A percentile compares a stretch with the other conserved stretches of the same genome.
phyloP scores from a whole-genome alignment of 2,888 invertebrate genomes.

The Furcula furcula region DNA sequence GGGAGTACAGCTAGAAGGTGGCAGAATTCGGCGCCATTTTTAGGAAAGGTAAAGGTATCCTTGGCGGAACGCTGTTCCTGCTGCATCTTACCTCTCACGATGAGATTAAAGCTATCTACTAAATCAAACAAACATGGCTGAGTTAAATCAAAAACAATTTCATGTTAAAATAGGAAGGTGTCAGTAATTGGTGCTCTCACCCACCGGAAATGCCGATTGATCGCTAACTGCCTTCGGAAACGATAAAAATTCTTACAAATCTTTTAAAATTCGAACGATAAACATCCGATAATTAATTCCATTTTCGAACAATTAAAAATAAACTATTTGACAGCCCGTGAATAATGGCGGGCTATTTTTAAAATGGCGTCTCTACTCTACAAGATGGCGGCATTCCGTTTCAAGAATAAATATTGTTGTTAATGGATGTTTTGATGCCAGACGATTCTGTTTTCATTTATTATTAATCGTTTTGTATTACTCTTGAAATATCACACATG shows the following conservation, averaged over 20 bases:
- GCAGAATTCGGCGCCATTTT: too few species aligned
- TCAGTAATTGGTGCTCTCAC: conserved; percentile 20
- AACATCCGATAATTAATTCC: conserved; percentile 21
- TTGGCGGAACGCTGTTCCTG: too few species aligned
- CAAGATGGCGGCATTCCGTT: conserved; percentile 1
- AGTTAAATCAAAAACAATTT: too few species aligned
- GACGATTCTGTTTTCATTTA: conserved; percentile 1
- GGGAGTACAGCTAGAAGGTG: too few species aligned
- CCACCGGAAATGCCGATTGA: conserved; percentile 41
- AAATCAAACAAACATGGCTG: too few species aligned
- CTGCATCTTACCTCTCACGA: too few species aligned
- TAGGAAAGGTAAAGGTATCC: too few species aligned
- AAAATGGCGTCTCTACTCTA: conserved; percentile 16
- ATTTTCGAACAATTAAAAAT: conserved; percentile 17
- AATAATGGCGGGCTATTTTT: conserved; percentile 28
- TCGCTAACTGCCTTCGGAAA: conserved; percentile 49
- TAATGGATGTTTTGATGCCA: conserved; percentile 1
- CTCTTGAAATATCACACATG: background rate
- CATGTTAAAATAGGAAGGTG: conserved; percentile 14
- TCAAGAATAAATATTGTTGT: conserved; percentile 2
- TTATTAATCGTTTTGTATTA: background rate
- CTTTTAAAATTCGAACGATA: conserved; percentile 40
- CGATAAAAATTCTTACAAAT: conserved; percentile 56
- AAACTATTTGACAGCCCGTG: conserved; percentile 26
- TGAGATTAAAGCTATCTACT: too few species aligned